Evolutionary conservation across 2,113 vertebrate genomes (phyloP).

Genomic region (Mustela nigripes): DNA sequence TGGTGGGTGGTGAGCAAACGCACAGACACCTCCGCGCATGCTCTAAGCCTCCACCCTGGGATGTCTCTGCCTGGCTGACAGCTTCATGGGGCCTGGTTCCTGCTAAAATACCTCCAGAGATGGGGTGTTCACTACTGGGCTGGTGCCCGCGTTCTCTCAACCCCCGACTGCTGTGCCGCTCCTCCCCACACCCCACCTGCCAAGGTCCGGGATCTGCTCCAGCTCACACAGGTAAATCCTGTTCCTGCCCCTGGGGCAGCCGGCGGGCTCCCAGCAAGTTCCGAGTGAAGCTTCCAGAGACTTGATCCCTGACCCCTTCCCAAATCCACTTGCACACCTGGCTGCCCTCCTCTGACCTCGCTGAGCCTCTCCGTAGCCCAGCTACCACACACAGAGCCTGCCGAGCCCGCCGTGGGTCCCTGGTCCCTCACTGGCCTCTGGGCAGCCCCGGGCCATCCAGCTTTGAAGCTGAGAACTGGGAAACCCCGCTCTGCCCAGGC

Average conservation of each 20-base stretch:
- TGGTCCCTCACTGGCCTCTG: background rate
- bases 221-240: background rate
- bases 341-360: background rate
- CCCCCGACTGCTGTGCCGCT: rapidly evolving
- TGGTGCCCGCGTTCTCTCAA: rapidly evolving
- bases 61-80: too few species aligned
- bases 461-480: background rate
- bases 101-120: background rate
- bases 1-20: background rate
- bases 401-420: rapidly evolving
- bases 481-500: background rate
- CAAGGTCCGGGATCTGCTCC: rapidly evolving
- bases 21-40: rapidly evolving
- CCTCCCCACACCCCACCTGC: background rate
- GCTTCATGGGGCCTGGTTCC: background rate
- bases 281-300: background rate
- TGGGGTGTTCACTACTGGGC: rapidly evolving
- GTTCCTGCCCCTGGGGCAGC: background rate
- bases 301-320: background rate
- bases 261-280: background rate
- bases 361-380: rapidly evolving
- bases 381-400: rapidly evolving
- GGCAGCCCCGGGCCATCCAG: rapidly evolving
- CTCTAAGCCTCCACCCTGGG: rapidly evolving
- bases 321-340: background rate